phyloP scores from a whole-genome alignment of 1,140 invertebrate species.

The Apolygus lucorum region DNA sequence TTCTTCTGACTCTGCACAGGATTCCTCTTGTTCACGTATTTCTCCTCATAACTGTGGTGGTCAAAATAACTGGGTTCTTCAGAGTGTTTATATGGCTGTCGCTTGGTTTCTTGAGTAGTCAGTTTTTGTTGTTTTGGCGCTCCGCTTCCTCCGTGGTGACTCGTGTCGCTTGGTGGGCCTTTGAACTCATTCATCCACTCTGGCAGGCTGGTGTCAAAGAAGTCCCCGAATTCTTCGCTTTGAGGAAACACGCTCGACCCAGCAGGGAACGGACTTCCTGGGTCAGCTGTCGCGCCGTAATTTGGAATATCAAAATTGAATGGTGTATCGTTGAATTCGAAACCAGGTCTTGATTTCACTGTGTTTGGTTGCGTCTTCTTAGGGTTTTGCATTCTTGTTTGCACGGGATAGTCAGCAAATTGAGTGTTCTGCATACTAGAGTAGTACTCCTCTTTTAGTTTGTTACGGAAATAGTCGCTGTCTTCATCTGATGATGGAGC shows the following conservation, averaged over 20 bases:
- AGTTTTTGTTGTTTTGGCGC: not conserved
- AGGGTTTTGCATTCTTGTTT: not conserved
- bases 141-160: not conserved
- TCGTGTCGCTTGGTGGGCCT: not conserved
- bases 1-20: not conserved
- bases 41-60: not conserved
- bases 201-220: not conserved
- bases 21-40: not conserved
- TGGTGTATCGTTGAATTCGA: not conserved
- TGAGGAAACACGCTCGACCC: not conserved
- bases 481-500: not conserved
- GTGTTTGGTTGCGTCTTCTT: not conserved
- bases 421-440: not conserved
- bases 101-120: not conserved
- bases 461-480: not conserved
- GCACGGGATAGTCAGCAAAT: not conserved
- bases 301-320: not conserved
- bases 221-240: not conserved
- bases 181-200: slow-evolving; percentile 1
- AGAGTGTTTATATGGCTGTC: not conserved
- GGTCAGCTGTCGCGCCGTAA: not conserved
- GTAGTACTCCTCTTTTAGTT: not conserved
- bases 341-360: not conserved
- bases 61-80: not conserved
- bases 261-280: not conserved